phyloP scores from a whole-genome alignment of 2,113 vertebrate genomes.

The Hippopotamus amphibius region DNA sequence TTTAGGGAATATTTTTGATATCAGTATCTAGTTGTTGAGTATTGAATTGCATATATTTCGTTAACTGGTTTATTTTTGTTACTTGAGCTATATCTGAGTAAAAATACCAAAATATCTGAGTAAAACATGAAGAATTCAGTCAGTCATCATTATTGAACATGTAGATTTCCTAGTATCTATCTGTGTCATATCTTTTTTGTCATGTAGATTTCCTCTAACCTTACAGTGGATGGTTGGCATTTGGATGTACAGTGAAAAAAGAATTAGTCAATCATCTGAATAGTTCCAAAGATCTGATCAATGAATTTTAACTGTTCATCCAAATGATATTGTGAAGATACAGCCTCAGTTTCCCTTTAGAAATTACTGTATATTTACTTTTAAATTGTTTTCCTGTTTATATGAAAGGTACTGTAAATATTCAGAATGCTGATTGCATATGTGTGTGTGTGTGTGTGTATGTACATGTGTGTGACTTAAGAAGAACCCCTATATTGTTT shows the following conservation, averaged over 20 bases:
- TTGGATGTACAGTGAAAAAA: slow-evolving; percentile 46
- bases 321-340: slow-evolving; percentile 41
- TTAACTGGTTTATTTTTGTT: slow-evolving; percentile 38
- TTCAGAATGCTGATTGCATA: slow-evolving; percentile 14
- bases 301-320: slow-evolving; percentile 18
- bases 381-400: slow-evolving; percentile 56
- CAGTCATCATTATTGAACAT: slow-evolving; percentile 15
- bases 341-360: slow-evolving; percentile 43
- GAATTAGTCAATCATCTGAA: not conserved
- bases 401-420: slow-evolving; percentile 43
- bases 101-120: not conserved
- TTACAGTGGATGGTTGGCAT: slow-evolving; percentile 47
- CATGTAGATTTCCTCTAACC: slow-evolving; percentile 35
- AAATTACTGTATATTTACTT: slow-evolving; percentile 47
- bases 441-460: not conserved
- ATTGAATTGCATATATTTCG: slow-evolving; percentile 13
- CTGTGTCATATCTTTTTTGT: not conserved
- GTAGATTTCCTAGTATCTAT: not conserved
- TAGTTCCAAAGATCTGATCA: slow-evolving; percentile 49
- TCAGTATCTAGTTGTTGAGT: not conserved
- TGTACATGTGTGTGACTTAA: not conserved
- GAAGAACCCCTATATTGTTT: slow-evolving; percentile 44
- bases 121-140: slow-evolving; percentile 45
- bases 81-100: slow-evolving; percentile 9
- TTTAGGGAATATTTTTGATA: slow-evolving; percentile 11